phyloP scores from a whole-genome alignment of 30 jellyfish, hydroid and myxozoan genomes.

The Rhopilema esculentum region DNA sequence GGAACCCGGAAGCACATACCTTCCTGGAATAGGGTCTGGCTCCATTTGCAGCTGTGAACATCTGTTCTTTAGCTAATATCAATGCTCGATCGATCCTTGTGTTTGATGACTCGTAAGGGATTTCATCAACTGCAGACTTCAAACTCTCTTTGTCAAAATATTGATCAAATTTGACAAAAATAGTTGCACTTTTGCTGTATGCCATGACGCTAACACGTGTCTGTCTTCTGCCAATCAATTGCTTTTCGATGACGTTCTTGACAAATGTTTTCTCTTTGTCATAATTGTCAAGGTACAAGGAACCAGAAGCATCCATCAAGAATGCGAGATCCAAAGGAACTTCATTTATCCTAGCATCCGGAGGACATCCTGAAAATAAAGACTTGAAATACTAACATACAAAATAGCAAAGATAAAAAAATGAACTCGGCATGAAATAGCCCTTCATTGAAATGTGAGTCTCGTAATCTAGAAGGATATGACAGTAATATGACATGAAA shows the following conservation, averaged over 20 bases:
- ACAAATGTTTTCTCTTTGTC: conserved; percentile 74
- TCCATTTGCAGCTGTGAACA: conserved; percentile 71
- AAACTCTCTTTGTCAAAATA: conserved; percentile 31
- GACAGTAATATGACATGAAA: not conserved
- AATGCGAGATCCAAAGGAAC: conserved; percentile 83
- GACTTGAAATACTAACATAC: not conserved
- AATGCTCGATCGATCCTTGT: conserved; percentile 92
- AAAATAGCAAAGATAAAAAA: conserved; percentile 11
- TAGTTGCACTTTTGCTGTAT: conserved; percentile 81
- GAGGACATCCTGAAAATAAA: conserved; percentile 63
- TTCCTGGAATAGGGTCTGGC: conserved; percentile 85
- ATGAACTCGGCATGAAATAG: not conserved
- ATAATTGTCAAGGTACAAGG: conserved; percentile 61
- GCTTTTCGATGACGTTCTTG: conserved; percentile 71
- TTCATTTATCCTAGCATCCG: not conserved
- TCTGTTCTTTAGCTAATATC: conserved; percentile 55
- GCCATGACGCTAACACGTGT: conserved; percentile 73
- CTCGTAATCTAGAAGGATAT: not conserved
- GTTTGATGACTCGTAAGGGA: conserved; percentile 72
- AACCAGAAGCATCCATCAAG: conserved; percentile 89
- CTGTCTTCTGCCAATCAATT: conserved; percentile 28
- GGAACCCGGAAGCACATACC: conserved; percentile 36
- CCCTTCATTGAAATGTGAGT: not conserved
- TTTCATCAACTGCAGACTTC: conserved; percentile 50
- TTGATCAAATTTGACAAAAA: conserved; percentile 61